These are phyloP conservation scores for Apis cerana DNA, from an alignment of 1,140 invertebrate genomes.

Conservation along the genomic window DNA sequence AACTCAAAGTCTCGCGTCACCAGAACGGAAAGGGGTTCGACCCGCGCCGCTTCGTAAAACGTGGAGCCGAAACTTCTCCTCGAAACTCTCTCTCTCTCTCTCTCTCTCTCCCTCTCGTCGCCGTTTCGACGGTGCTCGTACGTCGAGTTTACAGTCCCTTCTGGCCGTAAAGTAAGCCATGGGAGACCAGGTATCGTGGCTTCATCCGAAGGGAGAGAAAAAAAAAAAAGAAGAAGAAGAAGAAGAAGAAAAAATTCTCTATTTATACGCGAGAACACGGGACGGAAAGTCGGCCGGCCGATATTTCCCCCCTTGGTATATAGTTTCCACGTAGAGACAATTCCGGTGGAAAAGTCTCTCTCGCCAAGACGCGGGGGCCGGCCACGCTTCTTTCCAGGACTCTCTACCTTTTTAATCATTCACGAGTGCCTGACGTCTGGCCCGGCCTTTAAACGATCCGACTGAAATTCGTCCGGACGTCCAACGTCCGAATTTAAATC, in stretches of 20 bases:
- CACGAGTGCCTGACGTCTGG: conserved; percentile 74
- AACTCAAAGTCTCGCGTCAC: background rate
- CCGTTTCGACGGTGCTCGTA: conserved; percentile 1
- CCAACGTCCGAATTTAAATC: conserved; percentile 79
- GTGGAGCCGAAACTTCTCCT: background rate
- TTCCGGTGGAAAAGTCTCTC: conserved; percentile 70
- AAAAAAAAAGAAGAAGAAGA: background rate
- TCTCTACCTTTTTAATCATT: conserved; percentile 75
- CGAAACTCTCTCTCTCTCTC: background rate
- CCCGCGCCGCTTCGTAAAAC: conserved; percentile 1
- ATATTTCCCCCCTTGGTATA: conserved; percentile 58
- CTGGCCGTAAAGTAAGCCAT: conserved; percentile 26
- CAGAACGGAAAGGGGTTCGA: background rate
- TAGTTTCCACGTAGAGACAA: conserved; percentile 74
- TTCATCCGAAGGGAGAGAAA: background rate
- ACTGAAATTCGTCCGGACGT: conserved; percentile 78
- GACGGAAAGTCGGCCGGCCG: conserved; percentile 49
- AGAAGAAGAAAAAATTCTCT: conserved; percentile 60
- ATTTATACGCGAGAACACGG: conserved; percentile 65
- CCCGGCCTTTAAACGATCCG: conserved; percentile 76
- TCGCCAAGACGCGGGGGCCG: conserved; percentile 57
- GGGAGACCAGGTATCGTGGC: conserved; percentile 11
- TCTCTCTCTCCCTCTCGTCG: background rate
- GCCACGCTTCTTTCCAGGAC: conserved; percentile 55
- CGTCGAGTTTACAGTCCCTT: conserved; percentile 24